Percentiles rank a stretch among this genome's conserved stretches.
These are phyloP conservation scores for Orius laevigatus DNA, from an alignment of 1,140 invertebrate genomes.

Conservation along the genomic window DNA sequence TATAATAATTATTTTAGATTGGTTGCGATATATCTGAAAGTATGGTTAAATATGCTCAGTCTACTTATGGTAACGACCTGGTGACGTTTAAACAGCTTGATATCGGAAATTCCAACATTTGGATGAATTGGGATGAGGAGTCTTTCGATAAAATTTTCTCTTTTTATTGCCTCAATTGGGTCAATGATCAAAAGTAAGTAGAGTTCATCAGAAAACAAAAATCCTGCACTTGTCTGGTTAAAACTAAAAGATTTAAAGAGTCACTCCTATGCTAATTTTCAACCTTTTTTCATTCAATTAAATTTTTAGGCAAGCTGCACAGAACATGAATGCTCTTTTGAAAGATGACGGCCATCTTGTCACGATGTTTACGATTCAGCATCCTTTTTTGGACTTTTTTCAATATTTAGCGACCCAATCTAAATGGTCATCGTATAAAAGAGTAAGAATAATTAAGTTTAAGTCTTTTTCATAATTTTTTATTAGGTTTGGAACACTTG, in stretches of 20 bases:
- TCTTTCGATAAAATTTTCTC: constrained; percentile 55
- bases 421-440: constrained; percentile 7
- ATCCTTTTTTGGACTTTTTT: constrained; percentile 46
- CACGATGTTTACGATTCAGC: constrained; percentile 45
- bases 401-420: neutral
- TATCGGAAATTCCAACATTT: constrained; percentile 36
- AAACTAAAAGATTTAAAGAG: too few species aligned
- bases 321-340: constrained; percentile 46
- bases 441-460: neutral
- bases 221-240: too few species aligned
- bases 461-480: neutral
- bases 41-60: constrained; percentile 27
- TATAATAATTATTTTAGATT: constrained; percentile 13
- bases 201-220: too few species aligned
- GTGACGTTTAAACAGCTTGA: constrained; percentile 46
- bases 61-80: constrained; percentile 22
- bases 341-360: constrained; percentile 45
- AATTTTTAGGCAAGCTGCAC: constrained; percentile 35
- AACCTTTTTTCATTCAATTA: constrained; percentile 17
- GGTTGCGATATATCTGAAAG: constrained; percentile 26
- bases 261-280: too few species aligned
- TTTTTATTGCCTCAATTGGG: constrained; percentile 71
- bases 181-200: constrained; percentile 51
- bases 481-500: constrained; percentile 7
- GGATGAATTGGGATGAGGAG: constrained; percentile 29